Conservation (phyloP, 2,113 vertebrate species). For the Mesoclemmys tuberculata region DNA sequence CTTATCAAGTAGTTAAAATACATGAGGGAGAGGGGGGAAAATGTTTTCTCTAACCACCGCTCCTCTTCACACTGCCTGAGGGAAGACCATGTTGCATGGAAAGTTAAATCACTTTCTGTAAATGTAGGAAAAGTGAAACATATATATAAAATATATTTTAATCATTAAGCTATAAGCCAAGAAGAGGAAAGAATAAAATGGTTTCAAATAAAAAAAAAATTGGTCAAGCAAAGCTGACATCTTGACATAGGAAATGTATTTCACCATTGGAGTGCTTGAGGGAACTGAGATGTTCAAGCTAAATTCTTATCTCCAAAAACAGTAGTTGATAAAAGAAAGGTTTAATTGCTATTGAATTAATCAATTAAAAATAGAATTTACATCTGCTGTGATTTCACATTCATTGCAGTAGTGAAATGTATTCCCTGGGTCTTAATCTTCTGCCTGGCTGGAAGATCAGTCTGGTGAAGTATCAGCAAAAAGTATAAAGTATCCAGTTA, state of each 20-base stretch:
- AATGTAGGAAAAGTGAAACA: not conserved
- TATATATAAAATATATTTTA: not conserved
- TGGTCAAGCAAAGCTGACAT: not conserved
- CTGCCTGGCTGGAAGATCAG: accelerated
- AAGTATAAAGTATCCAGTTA: not conserved
- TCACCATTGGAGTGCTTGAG: not conserved
- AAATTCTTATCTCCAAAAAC: not conserved
- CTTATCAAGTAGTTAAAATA: conserved; percentile 3
- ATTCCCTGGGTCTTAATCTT: not conserved
- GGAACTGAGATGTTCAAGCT: not conserved
- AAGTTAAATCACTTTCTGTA: not conserved
- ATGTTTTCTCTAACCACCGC: not conserved
- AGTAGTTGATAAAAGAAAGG: too few species aligned
- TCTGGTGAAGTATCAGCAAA: not conserved
- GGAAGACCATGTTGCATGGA: not conserved
- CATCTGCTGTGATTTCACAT: not conserved
- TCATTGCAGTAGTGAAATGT: not conserved
- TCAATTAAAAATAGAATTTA: accelerated
- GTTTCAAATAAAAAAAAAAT: not conserved
- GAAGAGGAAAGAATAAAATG: accelerated
- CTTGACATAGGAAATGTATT: not conserved
- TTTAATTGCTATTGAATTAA: not conserved
- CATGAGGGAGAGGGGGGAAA: accelerated
- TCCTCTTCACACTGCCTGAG: not conserved
- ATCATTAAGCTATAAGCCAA: not conserved